Conservation (phyloP, 2,113 vertebrate species). For the Setophaga petechia region DNA sequence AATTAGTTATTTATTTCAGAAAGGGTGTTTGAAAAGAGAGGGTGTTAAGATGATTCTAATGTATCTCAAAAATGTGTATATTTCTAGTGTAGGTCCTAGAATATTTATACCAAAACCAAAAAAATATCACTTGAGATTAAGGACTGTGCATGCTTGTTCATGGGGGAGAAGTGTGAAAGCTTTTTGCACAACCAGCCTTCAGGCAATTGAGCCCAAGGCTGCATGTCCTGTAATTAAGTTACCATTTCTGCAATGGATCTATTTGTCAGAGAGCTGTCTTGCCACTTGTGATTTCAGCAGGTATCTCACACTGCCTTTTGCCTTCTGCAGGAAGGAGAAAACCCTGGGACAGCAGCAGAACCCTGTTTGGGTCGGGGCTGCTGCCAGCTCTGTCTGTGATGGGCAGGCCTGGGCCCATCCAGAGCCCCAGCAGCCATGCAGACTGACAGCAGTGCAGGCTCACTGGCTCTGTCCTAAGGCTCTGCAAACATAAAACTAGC, state of each 20-base stretch:
- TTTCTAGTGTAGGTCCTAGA: not conserved
- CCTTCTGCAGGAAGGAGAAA: not conserved
- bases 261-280: not conserved
- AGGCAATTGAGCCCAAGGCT: not conserved
- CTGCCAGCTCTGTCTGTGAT: not conserved
- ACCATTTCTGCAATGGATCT: not conserved
- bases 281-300: not conserved
- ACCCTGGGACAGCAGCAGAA: not conserved
- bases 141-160: not conserved
- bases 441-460: not conserved
- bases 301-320: not conserved
- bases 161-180: not conserved
- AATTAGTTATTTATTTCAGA: not conserved
- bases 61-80: not conserved
- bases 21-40: not conserved
- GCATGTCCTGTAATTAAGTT: not conserved
- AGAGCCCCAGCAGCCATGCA: not conserved
- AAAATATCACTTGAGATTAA: not conserved
- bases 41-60: not conserved
- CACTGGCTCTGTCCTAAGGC: not conserved
- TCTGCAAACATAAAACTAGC: not conserved
- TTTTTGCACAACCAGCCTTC: not conserved
- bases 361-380: rapidly evolving
- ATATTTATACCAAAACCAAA: not conserved
- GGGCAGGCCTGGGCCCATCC: not conserved